Evolutionary conservation across 1,140 invertebrate species (phyloP).

Genomic region (Drosophila guanche): DNA sequence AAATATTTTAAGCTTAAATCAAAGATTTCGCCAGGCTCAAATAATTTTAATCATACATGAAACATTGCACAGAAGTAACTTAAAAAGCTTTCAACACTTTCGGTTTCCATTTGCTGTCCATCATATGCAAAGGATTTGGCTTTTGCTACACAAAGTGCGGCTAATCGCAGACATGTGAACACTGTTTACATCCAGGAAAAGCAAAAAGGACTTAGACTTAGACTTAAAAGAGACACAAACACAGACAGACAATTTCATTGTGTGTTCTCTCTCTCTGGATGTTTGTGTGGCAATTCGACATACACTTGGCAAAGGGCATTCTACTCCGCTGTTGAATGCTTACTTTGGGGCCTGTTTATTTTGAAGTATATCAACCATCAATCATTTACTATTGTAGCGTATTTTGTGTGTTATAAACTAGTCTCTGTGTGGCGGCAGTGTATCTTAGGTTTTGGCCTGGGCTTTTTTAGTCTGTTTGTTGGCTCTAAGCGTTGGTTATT

Average conservation of each 20-base stretch:
- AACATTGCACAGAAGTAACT: too few relatives aligned
- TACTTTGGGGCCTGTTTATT: too few relatives aligned
- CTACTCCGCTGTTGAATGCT: too few relatives aligned
- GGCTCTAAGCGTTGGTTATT: conserved; percentile 73
- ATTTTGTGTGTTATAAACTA: too few relatives aligned
- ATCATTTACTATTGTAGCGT: too few relatives aligned
- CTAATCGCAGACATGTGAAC: conserved; percentile 62
- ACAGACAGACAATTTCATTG: conserved; percentile 10
- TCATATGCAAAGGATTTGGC: background rate
- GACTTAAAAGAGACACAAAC: background rate
- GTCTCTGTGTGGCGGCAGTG: background rate
- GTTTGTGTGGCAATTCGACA: conserved; percentile 43
- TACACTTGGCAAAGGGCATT: too few relatives aligned
- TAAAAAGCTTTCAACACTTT: too few relatives aligned
- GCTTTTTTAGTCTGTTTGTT: conserved; percentile 4
- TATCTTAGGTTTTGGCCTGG: background rate
- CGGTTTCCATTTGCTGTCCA: too few relatives aligned
- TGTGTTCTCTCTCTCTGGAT: conserved; percentile 1
- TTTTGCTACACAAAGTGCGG: background rate
- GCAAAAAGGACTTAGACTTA: conserved; percentile 4
- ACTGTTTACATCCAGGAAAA: conserved; percentile 27
- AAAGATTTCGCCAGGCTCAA: too few relatives aligned
- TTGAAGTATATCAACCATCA: too few relatives aligned
- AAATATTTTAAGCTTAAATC: too few relatives aligned
- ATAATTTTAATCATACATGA: too few relatives aligned